Base-by-base conservation (phyloP, 2,113 vertebrate species). In the Chrysemys picta region DNA sequence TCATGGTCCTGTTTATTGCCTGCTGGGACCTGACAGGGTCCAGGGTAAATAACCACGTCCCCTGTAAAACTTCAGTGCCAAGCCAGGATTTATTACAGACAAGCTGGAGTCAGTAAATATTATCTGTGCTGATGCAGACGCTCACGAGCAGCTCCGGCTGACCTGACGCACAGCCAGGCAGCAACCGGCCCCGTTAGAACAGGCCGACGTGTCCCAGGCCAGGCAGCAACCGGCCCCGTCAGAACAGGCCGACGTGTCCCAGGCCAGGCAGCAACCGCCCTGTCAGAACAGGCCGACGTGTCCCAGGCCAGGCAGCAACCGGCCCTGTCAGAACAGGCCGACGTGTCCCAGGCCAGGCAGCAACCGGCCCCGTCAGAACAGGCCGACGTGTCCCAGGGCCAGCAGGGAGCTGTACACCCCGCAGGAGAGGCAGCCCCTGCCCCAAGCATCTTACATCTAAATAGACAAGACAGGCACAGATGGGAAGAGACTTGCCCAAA, bases 141-240 rank as follows among this genome's bases (percentile, higher is more conserved):
- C 1, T n/a, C 4, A 3, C 75, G 52, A 84, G 25, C 0, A 17
- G 57, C 57, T 29, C 12, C 3, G 6, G 7, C 62, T 35, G 62
- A 17, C 90, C 42, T n/a, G 84, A 47, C 69, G 53, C 27, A 92
- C 27, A 10, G 62, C 79, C 45, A 87, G 53, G 4, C 59, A 84
- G 81, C 35, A 59, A 45, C 53, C 31, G 45, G 75, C 42, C 90
- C 87, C 49, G 4, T 87, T 65, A 87, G 82, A 82, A 82, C 19
- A 35, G 47, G 53, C 65, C 17, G 59, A 10, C 85, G 29, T 42
- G 76, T n/a, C 79, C 56, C 35, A 91, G 52, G 78, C 62, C 35
- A 87, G 53, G 6, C 75, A 78, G 57, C 31, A 42, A 42, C 31
- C n/a, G 24, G 80, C 42, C 90, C 86, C 53, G 12, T 86, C 84